Percentiles rank a stretch among this genome's conserved stretches.
phyloP scores from a whole-genome alignment of 64 coral and sea anemone genomes.

The Porites australiensis region DNA sequence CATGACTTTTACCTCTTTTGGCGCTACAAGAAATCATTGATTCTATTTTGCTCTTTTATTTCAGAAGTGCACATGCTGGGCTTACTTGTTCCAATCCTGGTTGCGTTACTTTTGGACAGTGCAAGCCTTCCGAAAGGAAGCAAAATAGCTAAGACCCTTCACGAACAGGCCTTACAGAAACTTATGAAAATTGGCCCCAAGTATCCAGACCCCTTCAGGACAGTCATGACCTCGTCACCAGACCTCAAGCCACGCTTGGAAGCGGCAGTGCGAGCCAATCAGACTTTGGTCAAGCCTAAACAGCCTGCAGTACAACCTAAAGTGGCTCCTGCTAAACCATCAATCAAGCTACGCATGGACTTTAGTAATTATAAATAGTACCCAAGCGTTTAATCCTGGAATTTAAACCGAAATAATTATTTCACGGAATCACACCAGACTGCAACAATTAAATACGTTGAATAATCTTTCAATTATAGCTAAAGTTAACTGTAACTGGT shows the following conservation, averaged over 20 bases:
- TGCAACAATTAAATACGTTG: too few relatives aligned
- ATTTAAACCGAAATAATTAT: too few relatives aligned
- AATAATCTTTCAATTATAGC: too few relatives aligned
- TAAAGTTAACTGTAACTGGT: too few relatives aligned
- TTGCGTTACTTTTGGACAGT: constrained; percentile 69
- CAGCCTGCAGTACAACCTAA: constrained; percentile 73
- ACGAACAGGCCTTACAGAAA: constrained; percentile 90
- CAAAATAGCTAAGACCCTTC: constrained; percentile 79
- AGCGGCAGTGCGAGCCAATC: constrained; percentile 82
- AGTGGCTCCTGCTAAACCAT: constrained; percentile 77
- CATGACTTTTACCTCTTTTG: too few relatives aligned
- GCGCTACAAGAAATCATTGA: neutral
- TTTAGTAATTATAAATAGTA: constrained; percentile 98
- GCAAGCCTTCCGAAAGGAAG: constrained; percentile 29
- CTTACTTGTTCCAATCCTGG: constrained; percentile 86
- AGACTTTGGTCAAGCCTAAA: constrained; percentile 77
- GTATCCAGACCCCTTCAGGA: constrained; percentile 94
- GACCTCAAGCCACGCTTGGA: constrained; percentile 90
- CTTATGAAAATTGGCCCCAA: constrained; percentile 96
- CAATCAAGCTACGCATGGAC: constrained; percentile 97
- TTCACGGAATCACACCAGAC: too few relatives aligned
- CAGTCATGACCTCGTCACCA: constrained; percentile 85
- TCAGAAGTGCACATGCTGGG: constrained; percentile 89
- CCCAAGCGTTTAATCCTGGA: neutral
- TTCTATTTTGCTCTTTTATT: constrained; percentile 5